A percentile compares a stretch with the other conserved stretches of the same genome.
phyloP scores from a whole-genome alignment of 2,888 invertebrate species.

The Sarcophaga rosellei region DNA sequence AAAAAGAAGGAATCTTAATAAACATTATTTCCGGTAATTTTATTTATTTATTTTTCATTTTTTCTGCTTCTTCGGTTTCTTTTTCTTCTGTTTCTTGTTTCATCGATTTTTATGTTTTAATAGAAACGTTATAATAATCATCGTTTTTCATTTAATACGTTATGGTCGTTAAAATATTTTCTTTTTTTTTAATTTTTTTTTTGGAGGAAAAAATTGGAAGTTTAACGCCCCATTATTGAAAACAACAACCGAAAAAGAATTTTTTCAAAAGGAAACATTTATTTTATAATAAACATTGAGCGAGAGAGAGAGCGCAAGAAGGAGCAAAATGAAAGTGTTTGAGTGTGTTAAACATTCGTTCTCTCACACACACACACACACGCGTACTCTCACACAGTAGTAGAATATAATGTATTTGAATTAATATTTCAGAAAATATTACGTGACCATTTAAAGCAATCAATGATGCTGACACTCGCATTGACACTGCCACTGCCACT shows the following conservation, averaged over 20 bases:
- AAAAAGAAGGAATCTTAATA: slow-evolving; percentile 4
- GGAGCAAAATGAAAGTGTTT: not conserved
- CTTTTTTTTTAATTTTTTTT: not conserved
- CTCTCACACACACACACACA: not conserved
- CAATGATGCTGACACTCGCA: slow-evolving; percentile 17
- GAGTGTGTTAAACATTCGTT: not conserved
- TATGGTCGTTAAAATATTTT: not conserved
- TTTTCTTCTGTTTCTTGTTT: not conserved
- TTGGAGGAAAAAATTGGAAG: not conserved
- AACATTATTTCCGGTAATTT: slow-evolving; percentile 46
- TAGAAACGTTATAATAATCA: slow-evolving; percentile 39
- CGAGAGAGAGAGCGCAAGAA: not conserved
- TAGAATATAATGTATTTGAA: not conserved
- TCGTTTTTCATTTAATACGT: slow-evolving; percentile 1
- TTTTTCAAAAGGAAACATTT: not conserved
- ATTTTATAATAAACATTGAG: not conserved
- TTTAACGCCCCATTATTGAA: not conserved
- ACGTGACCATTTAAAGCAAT: slow-evolving; percentile 52
- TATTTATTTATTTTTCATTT: not conserved
- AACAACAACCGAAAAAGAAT: not conserved
- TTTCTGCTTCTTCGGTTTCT: not conserved
- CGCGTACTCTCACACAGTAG: not conserved
- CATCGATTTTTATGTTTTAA: not conserved
- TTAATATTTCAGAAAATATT: slow-evolving; percentile 37
- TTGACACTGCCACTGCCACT: not conserved